Base-by-base conservation (phyloP, 2,888 invertebrate genomes). In the Drosophila yooni region DNA sequence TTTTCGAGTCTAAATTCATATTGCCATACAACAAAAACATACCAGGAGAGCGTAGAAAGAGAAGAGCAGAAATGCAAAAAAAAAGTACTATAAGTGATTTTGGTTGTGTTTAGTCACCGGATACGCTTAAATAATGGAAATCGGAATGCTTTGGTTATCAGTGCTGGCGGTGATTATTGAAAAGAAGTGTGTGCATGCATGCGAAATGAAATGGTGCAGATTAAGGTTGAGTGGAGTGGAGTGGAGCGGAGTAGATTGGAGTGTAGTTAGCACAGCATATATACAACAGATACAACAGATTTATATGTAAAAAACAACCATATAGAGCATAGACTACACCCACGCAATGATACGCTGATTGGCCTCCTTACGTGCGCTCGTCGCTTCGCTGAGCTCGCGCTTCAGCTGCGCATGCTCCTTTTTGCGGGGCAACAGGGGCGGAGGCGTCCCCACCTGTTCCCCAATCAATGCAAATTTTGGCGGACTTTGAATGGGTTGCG, bases 301-400 rank as follows among this genome's bases (percentile, higher is more conserved):
- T 29, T n/a, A 62, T 33, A 31, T 53, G 36, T 48, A 38, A 31
- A 61, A 67, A 51, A 71, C 46, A 78, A 66, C 65, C 71, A 77
- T 75, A 75, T 74, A 86, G 83, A 83, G 79, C 79, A 82, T 82
- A 83, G 85, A 89, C 92, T 92, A 93, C 91, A 93, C 93, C 93
- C 93, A 93, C 93, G 92, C 93, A 87, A 93, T 92, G 83, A 93
- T 92, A 89, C 93, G 92, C 83, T 91, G 91, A 84, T 93, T 93
- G 61, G 93, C 92, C 81, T 93, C 91, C 82, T 93, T 92, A 81
- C 92, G 92, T 76, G 92, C 92, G 65, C 92, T 92, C 63, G 92
- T 84, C 62, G 93, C 92, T 79, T 93, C 93, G 53, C 91, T 91
- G 11, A 93, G 85, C 73, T 93, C 93, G 70, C 92, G 85, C 60